These are phyloP conservation scores for Macaca fascicularis DNA, from an alignment of 2,113 vertebrate species.

Conservation along the genomic window DNA sequence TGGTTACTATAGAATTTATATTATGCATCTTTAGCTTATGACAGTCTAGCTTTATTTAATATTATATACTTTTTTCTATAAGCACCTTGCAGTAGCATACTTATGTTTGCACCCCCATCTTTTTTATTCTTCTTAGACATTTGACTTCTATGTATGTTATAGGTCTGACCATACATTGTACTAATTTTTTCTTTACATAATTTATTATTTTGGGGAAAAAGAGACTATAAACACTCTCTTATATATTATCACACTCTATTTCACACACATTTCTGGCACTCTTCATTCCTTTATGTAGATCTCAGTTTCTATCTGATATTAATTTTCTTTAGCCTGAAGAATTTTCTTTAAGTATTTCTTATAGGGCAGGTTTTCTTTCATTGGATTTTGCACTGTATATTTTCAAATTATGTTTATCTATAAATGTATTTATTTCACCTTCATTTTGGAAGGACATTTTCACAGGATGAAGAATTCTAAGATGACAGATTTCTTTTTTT, in stretches of 20 bases:
- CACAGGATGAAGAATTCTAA: neutral
- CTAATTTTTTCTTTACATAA: neutral
- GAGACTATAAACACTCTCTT: neutral
- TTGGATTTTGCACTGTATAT: neutral
- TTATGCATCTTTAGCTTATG: neutral
- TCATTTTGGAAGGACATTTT: neutral
- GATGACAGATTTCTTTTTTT: neutral
- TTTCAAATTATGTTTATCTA: neutral
- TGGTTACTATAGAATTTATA: neutral
- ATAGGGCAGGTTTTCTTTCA: neutral
- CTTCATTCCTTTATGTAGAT: neutral
- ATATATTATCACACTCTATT: neutral
- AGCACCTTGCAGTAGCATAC: neutral
- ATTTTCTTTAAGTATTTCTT: neutral
- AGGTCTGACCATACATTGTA: neutral
- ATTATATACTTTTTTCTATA: neutral
- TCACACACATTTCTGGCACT: neutral
- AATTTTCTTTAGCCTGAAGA: neutral
- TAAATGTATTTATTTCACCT: neutral
- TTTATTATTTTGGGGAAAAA: neutral
- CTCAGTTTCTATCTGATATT: neutral
- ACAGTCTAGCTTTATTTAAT: neutral
- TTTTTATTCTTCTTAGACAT: neutral
- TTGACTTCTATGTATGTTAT: neutral
- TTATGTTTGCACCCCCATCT: neutral